Evolutionary conservation across 2,888 invertebrate genomes (phyloP).

Genomic region (Abscondita cerata): DNA sequence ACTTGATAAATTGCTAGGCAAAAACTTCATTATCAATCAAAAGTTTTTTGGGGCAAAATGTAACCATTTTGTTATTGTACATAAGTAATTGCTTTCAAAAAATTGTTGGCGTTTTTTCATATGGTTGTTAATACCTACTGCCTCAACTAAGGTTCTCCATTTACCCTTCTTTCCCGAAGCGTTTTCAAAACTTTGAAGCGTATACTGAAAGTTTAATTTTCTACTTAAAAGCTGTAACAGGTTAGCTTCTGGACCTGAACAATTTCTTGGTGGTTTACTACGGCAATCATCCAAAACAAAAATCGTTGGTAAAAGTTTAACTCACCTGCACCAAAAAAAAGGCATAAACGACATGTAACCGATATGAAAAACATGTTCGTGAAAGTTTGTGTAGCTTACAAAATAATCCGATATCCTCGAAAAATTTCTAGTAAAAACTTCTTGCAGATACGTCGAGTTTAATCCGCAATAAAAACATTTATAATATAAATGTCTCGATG

Average conservation of each 20-base stretch:
- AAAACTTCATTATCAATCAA: no score
- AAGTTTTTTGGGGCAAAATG: no score
- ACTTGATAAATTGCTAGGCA: no score
- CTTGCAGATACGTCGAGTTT: background rate
- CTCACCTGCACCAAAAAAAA: conserved; percentile 21
- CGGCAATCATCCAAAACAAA: no score
- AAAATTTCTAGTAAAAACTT: background rate
- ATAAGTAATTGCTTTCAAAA: background rate
- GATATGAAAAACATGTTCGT: conserved; percentile 16
- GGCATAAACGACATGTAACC: conserved; percentile 16
- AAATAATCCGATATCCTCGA: background rate
- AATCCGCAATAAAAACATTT: conserved; percentile 22
- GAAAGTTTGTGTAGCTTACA: conserved; percentile 12
- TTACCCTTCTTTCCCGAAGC: background rate
- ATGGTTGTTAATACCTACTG: no score
- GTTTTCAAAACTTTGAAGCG: conserved; percentile 6
- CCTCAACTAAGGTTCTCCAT: background rate
- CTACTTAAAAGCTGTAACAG: conserved; percentile 11
- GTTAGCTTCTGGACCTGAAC: conserved; percentile 12
- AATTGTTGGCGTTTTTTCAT: no score
- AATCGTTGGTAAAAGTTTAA: no score
- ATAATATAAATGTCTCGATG: conserved; percentile 5
- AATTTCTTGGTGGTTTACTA: background rate
- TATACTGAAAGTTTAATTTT: conserved; percentile 17
- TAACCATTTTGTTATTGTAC: no score